Evolutionary conservation across 1,140 invertebrate genomes (phyloP).

Genomic region (Pteromalus puparum): DNA sequence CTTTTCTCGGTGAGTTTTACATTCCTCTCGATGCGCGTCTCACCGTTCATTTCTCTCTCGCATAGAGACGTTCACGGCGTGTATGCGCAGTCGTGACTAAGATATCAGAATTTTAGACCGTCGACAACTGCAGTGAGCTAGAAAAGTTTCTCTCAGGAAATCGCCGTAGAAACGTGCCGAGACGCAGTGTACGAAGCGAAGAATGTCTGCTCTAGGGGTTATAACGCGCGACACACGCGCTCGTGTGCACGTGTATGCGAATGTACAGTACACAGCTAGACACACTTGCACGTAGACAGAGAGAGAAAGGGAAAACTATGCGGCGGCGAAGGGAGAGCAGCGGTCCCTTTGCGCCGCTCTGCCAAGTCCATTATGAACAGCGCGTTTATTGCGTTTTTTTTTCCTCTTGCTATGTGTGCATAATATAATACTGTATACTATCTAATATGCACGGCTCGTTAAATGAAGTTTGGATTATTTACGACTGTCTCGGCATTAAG

Average conservation of each 20-base stretch:
- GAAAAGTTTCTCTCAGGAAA: slow-evolving; percentile 12
- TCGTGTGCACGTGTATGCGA: neutral
- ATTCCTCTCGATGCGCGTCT: neutral
- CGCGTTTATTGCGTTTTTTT: slow-evolving; percentile 41
- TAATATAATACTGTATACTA: slow-evolving; percentile 24
- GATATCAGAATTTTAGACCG: neutral
- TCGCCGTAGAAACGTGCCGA: neutral
- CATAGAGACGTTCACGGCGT: neutral
- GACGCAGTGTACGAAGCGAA: neutral
- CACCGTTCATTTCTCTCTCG: neutral
- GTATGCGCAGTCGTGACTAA: neutral
- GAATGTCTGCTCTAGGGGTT: neutral
- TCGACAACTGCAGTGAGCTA: neutral
- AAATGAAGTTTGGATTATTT: slow-evolving; percentile 46
- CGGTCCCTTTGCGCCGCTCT: slow-evolving; percentile 35
- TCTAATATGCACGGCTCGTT: slow-evolving; percentile 31
- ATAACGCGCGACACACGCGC: neutral
- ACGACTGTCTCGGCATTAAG: neutral
- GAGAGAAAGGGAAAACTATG: slow-evolving; percentile 9
- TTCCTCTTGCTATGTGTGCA: neutral
- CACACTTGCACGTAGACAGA: neutral
- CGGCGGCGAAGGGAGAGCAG: slow-evolving; percentile 23
- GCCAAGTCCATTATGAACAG: slow-evolving; percentile 41
- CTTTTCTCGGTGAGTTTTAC: slow-evolving; percentile 80
- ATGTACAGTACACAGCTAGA: neutral